Conservation (phyloP, 1,140 invertebrate species). For the Dendrolimus punctatus region DNA sequence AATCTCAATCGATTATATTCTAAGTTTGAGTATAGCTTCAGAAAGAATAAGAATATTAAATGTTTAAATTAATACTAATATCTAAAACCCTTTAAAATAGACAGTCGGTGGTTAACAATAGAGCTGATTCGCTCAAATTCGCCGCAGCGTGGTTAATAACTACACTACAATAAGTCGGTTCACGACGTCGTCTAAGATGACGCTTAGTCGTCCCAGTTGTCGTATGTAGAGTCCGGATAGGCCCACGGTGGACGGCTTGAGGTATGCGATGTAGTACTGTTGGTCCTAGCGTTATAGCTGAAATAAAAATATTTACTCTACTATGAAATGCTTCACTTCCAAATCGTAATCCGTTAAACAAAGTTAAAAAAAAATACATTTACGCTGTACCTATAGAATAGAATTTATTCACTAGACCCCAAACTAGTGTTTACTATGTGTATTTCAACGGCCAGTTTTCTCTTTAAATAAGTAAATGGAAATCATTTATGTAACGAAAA, state of each 20-base stretch:
- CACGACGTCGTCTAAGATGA: constrained; percentile 1
- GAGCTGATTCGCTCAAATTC: constrained; percentile 1
- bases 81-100: neutral
- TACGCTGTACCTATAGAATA: too few relatives aligned
- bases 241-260: constrained; percentile 56
- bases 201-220: constrained; percentile 45
- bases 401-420: too few relatives aligned
- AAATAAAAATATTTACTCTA: constrained; percentile 10
- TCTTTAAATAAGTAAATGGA: too few relatives aligned
- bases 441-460: too few relatives aligned
- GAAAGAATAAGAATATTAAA: too few relatives aligned
- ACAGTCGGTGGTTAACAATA: neutral
- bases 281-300: constrained; percentile 46
- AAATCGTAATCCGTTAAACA: neutral
- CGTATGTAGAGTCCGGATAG: constrained; percentile 40
- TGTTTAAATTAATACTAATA: neutral
- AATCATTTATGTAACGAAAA: too few relatives aligned
- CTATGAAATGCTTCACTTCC: neutral
- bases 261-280: constrained; percentile 41
- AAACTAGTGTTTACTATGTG: too few relatives aligned
- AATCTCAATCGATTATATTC: too few relatives aligned
- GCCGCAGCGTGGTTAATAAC: neutral
- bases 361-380: neutral
- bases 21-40: too few relatives aligned
- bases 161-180: neutral